A percentile compares a stretch with the other conserved stretches of the same genome.
Conservation (phyloP, 2,888 invertebrate genomes). For the Orthosia incerta region DNA sequence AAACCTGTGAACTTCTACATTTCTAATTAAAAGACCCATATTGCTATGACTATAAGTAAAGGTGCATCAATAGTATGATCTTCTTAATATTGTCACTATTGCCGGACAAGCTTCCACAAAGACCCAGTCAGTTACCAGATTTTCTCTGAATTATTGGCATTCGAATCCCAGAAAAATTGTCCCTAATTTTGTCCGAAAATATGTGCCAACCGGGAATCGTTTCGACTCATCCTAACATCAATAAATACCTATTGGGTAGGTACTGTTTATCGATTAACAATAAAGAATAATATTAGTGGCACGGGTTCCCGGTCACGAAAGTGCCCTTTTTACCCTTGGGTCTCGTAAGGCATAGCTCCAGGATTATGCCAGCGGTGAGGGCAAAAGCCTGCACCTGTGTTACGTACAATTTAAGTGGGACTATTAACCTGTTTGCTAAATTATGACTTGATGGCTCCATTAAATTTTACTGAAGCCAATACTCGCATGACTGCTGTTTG, state of each 20-base stretch:
- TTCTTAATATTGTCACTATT: neutral
- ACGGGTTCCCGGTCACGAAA: conserved; percentile 30
- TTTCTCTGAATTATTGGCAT: neutral
- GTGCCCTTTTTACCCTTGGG: conserved; percentile 51
- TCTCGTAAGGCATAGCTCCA: conserved; percentile 34
- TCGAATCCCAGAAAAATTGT: conserved; percentile 27
- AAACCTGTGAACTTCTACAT: neutral
- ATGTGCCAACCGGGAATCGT: conserved; percentile 39
- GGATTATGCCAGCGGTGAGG: conserved; percentile 50
- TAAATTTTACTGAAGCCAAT: neutral
- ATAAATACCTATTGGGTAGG: conserved; percentile 41
- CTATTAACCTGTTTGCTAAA: conserved; percentile 24
- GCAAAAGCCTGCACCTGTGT: conserved; percentile 50
- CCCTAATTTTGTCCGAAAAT: conserved; percentile 39
- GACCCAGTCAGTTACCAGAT: neutral
- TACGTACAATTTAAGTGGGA: conserved; percentile 41
- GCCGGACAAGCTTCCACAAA: neutral
- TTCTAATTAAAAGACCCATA: neutral
- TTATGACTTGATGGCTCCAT: conserved; percentile 18
- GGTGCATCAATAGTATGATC: neutral
- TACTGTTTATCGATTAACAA: conserved; percentile 53
- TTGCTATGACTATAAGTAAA: conserved; percentile 16
- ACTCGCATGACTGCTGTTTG: neutral
- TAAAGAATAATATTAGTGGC: conserved; percentile 55
- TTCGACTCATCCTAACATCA: conserved; percentile 28